Conservation (phyloP, 2,888 invertebrate species). For the Iphiclides podalirius region DNA sequence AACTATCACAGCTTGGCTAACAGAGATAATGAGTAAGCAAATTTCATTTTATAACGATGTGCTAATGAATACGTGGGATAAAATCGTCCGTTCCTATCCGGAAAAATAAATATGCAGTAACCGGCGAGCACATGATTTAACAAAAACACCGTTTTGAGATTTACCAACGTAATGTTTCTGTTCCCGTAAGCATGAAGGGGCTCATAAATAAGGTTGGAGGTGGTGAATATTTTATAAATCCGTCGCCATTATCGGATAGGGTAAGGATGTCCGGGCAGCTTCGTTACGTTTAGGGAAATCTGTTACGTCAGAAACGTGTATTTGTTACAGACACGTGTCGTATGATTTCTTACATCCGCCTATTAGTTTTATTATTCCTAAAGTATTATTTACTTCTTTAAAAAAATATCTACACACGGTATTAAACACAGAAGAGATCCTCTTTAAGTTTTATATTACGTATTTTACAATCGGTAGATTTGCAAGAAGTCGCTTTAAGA, state of each 20-base stretch:
- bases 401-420: too few relatives aligned
- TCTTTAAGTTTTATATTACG: conserved; percentile 20
- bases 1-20: too few relatives aligned
- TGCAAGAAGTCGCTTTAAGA: too few relatives aligned
- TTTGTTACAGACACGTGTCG: conserved; percentile 25
- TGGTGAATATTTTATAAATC: conserved; percentile 67
- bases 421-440: background rate
- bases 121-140: conserved; percentile 17
- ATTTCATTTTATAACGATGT: too few relatives aligned
- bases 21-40: too few relatives aligned
- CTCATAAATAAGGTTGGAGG: conserved; percentile 65
- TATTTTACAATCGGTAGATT: too few relatives aligned
- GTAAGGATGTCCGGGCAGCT: conserved; percentile 52
- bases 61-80: background rate
- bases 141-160: conserved; percentile 38
- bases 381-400: background rate
- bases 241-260: conserved; percentile 63
- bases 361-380: background rate
- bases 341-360: conserved; percentile 13
- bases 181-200: conserved; percentile 45
- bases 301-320: conserved; percentile 37
- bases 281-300: conserved; percentile 52
- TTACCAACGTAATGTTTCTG: conserved; percentile 44
- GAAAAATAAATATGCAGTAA: conserved; percentile 6
- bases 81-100: conserved; percentile 2